Percentiles rank a stretch among this genome's conserved stretches.
These are phyloP conservation scores for Aphis gossypii DNA, from an alignment of 1,140 invertebrate species.

Conservation along the genomic window DNA sequence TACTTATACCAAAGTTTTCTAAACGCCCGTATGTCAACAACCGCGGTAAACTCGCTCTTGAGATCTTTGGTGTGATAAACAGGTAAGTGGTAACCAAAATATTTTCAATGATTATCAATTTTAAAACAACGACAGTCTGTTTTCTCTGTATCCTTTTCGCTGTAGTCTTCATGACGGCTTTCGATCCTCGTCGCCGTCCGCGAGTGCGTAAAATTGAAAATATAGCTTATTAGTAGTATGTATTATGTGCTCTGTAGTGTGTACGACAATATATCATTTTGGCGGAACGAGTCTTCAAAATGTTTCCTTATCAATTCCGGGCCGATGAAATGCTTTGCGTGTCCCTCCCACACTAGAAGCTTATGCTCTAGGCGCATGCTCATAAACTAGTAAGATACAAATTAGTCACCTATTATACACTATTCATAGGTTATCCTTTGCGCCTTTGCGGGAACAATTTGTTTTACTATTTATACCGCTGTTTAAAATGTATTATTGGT, in stretches of 20 bases:
- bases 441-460: not conserved
- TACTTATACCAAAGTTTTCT: not conserved
- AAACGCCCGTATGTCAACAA: not conserved
- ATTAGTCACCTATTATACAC: not conserved
- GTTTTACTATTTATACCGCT: not conserved
- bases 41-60: not conserved
- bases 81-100: not conserved
- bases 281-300: not conserved
- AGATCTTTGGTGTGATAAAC: not conserved
- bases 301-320: not conserved
- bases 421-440: not conserved
- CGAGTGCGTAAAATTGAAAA: not conserved
- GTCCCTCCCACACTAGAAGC: no score
- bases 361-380: not conserved
- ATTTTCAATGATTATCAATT: not conserved
- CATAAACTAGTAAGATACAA: not conserved
- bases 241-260: no score
- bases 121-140: not conserved
- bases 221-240: not conserved
- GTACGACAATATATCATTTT: not conserved
- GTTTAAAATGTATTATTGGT: not conserved
- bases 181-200: not conserved
- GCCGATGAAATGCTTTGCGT: not conserved
- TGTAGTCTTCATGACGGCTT: not conserved
- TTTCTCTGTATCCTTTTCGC: not conserved